Evolutionary conservation across 2,797 vertebrate species (phyloP).

Genomic region (Coluber constrictor): DNA sequence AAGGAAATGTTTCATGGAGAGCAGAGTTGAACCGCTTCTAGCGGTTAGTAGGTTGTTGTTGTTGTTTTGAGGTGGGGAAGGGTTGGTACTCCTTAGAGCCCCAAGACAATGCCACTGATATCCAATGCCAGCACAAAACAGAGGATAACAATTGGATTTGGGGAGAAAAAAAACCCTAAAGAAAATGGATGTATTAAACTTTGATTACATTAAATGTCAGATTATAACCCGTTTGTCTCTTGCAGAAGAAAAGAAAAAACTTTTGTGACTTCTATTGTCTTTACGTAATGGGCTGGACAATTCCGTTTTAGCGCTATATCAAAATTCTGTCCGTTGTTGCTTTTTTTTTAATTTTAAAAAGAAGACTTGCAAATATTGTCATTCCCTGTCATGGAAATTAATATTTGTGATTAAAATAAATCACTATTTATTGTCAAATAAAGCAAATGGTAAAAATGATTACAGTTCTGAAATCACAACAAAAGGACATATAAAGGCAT

Average conservation of each 20-base stretch:
- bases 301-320: neutral
- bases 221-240: neutral
- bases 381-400: neutral
- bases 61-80: neutral
- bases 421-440: neutral
- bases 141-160: neutral
- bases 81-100: neutral
- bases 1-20: neutral
- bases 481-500: neutral
- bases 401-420: neutral
- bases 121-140: neutral
- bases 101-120: neutral
- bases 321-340: neutral
- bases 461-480: neutral
- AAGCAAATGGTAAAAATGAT: neutral
- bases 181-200: neutral
- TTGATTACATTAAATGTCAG: neutral
- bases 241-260: neutral
- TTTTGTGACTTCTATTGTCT: neutral
- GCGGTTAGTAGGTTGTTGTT: neutral
- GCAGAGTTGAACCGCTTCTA: neutral
- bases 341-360: neutral
- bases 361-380: neutral
- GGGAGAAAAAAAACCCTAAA: neutral
- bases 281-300: neutral